Evolutionary conservation across 2,113 vertebrate species (phyloP).

Genomic region (Nothocercus julius): DNA sequence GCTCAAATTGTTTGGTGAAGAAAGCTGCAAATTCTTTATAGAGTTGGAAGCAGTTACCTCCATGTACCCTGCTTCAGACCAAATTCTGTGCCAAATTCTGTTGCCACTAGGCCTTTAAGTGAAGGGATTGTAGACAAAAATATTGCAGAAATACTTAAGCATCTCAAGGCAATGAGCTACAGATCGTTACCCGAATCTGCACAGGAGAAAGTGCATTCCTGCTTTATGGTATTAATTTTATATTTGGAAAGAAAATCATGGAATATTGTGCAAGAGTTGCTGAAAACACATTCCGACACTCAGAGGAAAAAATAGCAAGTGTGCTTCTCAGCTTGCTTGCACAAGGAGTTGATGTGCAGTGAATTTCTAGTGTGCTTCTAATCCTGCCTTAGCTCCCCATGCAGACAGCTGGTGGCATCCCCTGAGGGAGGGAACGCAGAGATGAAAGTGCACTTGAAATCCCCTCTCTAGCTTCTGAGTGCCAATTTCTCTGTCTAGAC

Average conservation of each 20-base stretch:
- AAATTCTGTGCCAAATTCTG: neutral
- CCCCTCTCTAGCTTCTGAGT: neutral
- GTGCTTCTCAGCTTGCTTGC: neutral
- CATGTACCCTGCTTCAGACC: neutral
- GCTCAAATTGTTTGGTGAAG: neutral
- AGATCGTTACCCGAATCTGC: neutral
- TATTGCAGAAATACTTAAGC: neutral
- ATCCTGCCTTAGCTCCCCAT: neutral
- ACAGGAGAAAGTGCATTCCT: neutral
- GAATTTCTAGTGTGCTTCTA: neutral
- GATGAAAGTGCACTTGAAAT: neutral
- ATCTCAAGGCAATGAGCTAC: rapidly evolving
- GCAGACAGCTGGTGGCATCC: neutral
- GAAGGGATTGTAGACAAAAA: neutral
- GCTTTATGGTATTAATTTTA: neutral
- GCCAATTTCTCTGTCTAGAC: neutral
- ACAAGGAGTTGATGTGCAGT: neutral
- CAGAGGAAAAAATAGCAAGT: neutral
- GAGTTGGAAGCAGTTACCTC: neutral
- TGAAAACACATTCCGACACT: neutral
- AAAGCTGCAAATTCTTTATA: too few relatives aligned
- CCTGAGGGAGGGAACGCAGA: neutral
- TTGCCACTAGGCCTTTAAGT: neutral
- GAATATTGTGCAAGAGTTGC: neutral
- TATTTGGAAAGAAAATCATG: neutral